These are phyloP conservation scores for Molanna angustata DNA, from an alignment of 2,888 invertebrate species.

Conservation along the genomic window DNA sequence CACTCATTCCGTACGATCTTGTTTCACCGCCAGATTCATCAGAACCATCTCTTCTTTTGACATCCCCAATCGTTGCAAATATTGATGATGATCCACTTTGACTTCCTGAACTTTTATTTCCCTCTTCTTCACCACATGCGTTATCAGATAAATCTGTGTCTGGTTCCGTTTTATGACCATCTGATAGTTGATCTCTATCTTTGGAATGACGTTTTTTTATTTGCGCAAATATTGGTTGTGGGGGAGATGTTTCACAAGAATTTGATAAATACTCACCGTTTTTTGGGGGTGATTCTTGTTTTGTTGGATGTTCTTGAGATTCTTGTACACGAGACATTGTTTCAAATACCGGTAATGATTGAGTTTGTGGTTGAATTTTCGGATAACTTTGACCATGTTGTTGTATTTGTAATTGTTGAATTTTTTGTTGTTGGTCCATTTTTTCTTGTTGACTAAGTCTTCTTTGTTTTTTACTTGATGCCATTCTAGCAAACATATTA, in stretches of 20 bases:
- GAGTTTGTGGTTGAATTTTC: slow-evolving; percentile 39
- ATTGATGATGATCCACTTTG: slow-evolving; percentile 62
- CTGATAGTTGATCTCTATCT: slow-evolving; percentile 47
- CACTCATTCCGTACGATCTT: slow-evolving; percentile 54
- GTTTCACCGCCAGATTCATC: slow-evolving; percentile 60
- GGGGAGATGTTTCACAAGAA: slow-evolving; percentile 37
- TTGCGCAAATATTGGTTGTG: slow-evolving; percentile 49
- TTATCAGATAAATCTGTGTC: slow-evolving; percentile 61
- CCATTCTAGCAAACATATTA: slow-evolving; percentile 63
- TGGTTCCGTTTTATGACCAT: slow-evolving; percentile 54
- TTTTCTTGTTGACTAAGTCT: slow-evolving; percentile 53
- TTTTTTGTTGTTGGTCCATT: slow-evolving; percentile 50
- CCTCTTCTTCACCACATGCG: slow-evolving; percentile 58
- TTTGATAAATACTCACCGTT: slow-evolving; percentile 20
- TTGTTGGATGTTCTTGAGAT: slow-evolving; percentile 3
- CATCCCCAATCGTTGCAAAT: slow-evolving; percentile 74
- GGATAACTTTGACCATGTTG: slow-evolving; percentile 47
- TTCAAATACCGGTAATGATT: slow-evolving; percentile 35
- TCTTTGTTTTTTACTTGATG: slow-evolving; percentile 47
- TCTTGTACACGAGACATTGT: slow-evolving; percentile 34
- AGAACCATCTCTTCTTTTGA: slow-evolving; percentile 60
- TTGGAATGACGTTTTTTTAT: slow-evolving; percentile 53
- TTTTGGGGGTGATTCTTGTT: slow-evolving; percentile 35
- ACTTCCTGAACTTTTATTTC: slow-evolving; percentile 58
- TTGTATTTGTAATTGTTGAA: slow-evolving; percentile 47